Evolutionary conservation across 2,113 vertebrate species (phyloP).

Genomic region (Cyprinodon tularosa): DNA sequence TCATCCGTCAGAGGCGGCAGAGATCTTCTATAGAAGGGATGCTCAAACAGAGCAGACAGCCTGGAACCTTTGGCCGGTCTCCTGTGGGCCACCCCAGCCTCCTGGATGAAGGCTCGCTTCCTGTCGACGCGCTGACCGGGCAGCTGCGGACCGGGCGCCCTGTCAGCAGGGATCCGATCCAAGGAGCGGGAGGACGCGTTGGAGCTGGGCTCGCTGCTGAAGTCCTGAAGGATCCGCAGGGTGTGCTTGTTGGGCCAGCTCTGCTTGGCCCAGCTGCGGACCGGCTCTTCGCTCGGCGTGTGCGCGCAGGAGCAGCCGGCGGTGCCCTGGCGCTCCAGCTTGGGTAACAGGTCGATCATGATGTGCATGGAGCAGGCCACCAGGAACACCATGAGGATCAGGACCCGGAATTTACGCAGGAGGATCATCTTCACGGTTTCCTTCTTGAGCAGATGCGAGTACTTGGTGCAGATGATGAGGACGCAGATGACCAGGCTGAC

Average conservation of each 20-base stretch:
- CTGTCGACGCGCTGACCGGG: constrained; percentile 61
- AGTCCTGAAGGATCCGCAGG: constrained; percentile 91
- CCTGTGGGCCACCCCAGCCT: constrained; percentile 34
- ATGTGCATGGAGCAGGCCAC: constrained; percentile 95
- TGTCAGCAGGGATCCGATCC: constrained; percentile 79
- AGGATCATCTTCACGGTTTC: constrained; percentile 90
- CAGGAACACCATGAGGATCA: constrained; percentile 91
- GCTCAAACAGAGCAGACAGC: constrained; percentile 85
- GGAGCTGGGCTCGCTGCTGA: constrained; percentile 91
- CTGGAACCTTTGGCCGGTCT: constrained; percentile 69
- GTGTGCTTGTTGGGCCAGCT: constrained; percentile 93
- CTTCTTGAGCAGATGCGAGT: constrained; percentile 72
- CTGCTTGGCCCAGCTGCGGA: constrained; percentile 76
- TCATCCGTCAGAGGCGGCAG: constrained; percentile 83
- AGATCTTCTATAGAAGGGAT: constrained; percentile 84
- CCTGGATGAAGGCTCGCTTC: constrained; percentile 68
- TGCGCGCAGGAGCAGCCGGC: constrained; percentile 86
- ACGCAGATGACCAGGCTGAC: constrained; percentile 79
- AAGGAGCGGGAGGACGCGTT: constrained; percentile 88
- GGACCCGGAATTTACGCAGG: constrained; percentile 90
- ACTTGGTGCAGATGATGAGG: constrained; percentile 78
- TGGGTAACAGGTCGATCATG: constrained; percentile 91
- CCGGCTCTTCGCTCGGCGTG: constrained; percentile 75
- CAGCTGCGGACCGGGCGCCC: constrained; percentile 64
- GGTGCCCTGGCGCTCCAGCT: constrained; percentile 84